Base-by-base conservation (phyloP, 2,888 invertebrate genomes). In the Biston stratarius region DNA sequence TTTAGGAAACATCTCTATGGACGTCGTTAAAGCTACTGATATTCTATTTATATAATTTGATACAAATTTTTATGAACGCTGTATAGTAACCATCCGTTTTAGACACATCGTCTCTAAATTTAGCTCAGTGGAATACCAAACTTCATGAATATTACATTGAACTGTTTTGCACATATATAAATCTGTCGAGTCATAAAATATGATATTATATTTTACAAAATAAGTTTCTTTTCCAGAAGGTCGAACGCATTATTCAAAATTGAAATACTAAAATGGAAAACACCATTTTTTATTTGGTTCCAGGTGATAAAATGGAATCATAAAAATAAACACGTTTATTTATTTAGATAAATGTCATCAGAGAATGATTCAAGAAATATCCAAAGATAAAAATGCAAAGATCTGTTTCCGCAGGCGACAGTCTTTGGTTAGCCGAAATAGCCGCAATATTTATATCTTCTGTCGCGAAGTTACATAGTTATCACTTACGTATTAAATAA, bases 351-450 rank as follows among this genome's bases (percentile, higher is more conserved):
- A 62, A 56, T 58, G 45, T 58, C 52, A 58, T 14, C 33, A 47
- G 52, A 42, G 14, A 38, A 55, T 45, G n/a, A 40, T 12, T 52
- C 14, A 61, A 34, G 14, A 52, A 64, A 59, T 57, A 66, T 53
- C 47, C 11, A 58, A 48, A 44, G 45, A 55, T 49, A 69, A 69
- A 49, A 69, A 63, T 70, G 55, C 47, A 53, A 71, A 73, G 73
- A 73, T 69, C 68, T 68, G 72, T 64, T 71, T 77, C 76, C 74
- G 73, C n/a, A 69, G 62, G 69, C 77, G 74, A 73, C 77, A 82
- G 82, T 87, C 86, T 87, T 87, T 87, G 86, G 83, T 83, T 80
- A 79, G 58, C 71, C 71, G 61, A 72, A 73, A 79, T 79, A 76
- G 78, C 75, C 77, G 76, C 67, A 68, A 51, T 45, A 63, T 53